Base-by-base conservation (phyloP, 2,888 invertebrate genomes). In the Bombylius discolor region DNA sequence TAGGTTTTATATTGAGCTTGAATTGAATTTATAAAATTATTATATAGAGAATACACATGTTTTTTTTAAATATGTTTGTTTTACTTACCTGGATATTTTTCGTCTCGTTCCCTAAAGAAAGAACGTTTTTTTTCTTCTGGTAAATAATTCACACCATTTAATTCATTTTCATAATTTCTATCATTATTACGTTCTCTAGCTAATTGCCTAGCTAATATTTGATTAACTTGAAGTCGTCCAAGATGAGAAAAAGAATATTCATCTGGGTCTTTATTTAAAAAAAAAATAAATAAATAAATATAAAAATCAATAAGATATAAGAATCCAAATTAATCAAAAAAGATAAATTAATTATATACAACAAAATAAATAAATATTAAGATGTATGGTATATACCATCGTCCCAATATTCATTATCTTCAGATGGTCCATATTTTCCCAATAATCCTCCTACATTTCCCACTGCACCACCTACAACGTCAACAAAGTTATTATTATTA, bases 21-120 rank as follows among this genome's bases (percentile, higher is more conserved):
- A 23, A 23, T 23, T 23, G 23, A 23, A 23, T 23, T 23, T 2
- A 23, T 23, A 23, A 23, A 23, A 23, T 23, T 2, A 23, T 23
- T 3, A 23, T 23, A 3, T 23, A 23, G 3, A 23, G 23, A 23
- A 23, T 23, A 23, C 23, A 23, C 23, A 23, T 2, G 3, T 36
- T 36, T 36, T 36, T 42, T 42, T 42, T 42, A 11, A 11, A 11
- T 42, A n/a, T 11, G 11, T 42, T 11, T 42, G 39, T 42, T 23
- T 23, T 23, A 42, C 39, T 8, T 42, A 42, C 39, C 39, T 11
- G 4, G 8, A 60, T 67, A 68, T 59, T 69, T 67, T 62, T 66
- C 68, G 56, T 70, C 69, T 61, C 73, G 67, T 63, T 74, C 72
- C 56, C 72, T 69, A 64, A 73, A 73, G 55, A 67, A 63, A 47